Evolutionary conservation across 2,113 vertebrate species (phyloP).

Genomic region (Gadus macrocephalus): DNA sequence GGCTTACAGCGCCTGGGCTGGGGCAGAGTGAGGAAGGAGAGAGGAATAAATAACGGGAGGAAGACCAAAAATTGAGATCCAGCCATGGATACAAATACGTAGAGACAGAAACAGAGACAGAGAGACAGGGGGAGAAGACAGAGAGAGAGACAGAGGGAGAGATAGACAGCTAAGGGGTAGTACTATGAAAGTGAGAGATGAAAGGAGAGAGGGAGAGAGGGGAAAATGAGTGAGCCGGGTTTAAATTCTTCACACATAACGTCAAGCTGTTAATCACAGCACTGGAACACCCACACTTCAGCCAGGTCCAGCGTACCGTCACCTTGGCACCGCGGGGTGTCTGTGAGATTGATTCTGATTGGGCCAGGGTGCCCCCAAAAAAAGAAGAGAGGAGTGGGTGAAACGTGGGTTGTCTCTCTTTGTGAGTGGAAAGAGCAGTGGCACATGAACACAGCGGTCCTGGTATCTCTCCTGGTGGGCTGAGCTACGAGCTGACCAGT

Average conservation of each 20-base stretch:
- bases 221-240: conserved; percentile 28
- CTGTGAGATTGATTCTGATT: conserved; percentile 14
- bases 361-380: too few relatives aligned
- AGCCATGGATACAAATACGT: conserved; percentile 18
- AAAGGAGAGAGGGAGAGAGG: conserved; percentile 6
- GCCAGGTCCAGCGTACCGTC: conserved; percentile 56
- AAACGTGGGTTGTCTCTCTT: not conserved
- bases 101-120: conserved; percentile 3
- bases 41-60: conserved; percentile 47
- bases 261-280: conserved; percentile 68
- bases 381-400: too few relatives aligned
- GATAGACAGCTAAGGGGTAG: not conserved
- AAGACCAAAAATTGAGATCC: conserved; percentile 17
- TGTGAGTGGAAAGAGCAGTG: too few relatives aligned
- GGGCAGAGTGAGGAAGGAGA: conserved; percentile 27
- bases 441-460: too few relatives aligned
- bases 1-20: conserved; percentile 43
- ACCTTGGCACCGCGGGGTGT: conserved; percentile 56
- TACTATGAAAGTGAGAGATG: not conserved
- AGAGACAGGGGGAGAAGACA: conserved; percentile 7
- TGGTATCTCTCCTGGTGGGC: too few relatives aligned
- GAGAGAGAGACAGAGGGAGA: not conserved
- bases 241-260: conserved; percentile 70
- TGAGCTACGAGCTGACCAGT: too few relatives aligned
- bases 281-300: conserved; percentile 45